phyloP scores from a whole-genome alignment of 2,797 vertebrate species.

The Sorex maritimensis region DNA sequence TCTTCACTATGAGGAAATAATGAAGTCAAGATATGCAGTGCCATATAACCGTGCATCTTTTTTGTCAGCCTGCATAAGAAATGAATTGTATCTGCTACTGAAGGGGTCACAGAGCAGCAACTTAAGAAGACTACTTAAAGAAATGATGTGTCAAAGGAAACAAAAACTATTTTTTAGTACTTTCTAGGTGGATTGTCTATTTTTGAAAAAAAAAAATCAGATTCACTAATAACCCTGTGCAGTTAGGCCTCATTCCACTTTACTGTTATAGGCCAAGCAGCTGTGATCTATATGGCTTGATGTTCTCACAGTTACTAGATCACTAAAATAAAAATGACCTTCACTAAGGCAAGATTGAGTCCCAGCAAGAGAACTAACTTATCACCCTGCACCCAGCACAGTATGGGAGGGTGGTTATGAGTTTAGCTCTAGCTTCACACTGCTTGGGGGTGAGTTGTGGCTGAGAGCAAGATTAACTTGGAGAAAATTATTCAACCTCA shows the following conservation, averaged over 20 bases:
- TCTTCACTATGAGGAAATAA: slow-evolving; percentile 95
- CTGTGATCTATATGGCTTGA: slow-evolving; percentile 63
- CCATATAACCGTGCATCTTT: slow-evolving; percentile 95
- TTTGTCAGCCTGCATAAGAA: slow-evolving; percentile 97
- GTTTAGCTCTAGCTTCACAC: neutral
- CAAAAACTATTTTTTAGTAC: slow-evolving; percentile 87
- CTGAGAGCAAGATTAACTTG: neutral
- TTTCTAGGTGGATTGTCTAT: slow-evolving; percentile 86
- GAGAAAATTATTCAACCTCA: neutral
- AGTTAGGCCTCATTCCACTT: slow-evolving; percentile 74
- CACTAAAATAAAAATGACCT: slow-evolving; percentile 78
- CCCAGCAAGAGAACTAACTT: neutral
- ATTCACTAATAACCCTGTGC: slow-evolving; percentile 71
- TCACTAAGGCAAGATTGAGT: slow-evolving; percentile 62
- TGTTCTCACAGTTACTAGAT: slow-evolving; percentile 71
- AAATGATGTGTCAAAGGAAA: slow-evolving; percentile 91
- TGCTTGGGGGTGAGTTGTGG: no score
- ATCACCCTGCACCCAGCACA: rapidly evolving
- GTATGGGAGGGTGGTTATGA: neutral
- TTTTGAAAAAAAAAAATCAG: slow-evolving; percentile 87
- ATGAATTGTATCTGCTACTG: slow-evolving; percentile 96
- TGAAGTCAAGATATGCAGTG: slow-evolving; percentile 97
- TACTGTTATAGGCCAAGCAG: slow-evolving; percentile 72
- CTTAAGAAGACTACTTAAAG: slow-evolving; percentile 92
- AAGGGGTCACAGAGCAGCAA: slow-evolving; percentile 92